phyloP scores from a whole-genome alignment of 2,797 vertebrate species.

The Alcedo atthis region DNA sequence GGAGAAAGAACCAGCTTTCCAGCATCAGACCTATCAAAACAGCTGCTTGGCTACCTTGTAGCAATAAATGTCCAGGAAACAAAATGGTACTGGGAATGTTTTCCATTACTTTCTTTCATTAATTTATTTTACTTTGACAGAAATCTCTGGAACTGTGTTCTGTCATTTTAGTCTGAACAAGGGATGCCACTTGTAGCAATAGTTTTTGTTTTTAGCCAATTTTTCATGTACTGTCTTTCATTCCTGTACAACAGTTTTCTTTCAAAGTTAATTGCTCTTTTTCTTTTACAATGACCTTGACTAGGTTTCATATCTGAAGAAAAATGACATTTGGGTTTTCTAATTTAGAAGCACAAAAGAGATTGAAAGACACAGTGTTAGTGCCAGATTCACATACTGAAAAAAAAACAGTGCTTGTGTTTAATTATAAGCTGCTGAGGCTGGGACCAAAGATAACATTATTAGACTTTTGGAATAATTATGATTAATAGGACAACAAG shows the following conservation, averaged over 20 bases:
- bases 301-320: constrained; percentile 49
- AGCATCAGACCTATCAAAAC: background rate
- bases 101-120: background rate
- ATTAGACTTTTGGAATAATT: constrained; percentile 43
- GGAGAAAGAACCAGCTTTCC: background rate
- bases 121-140: background rate
- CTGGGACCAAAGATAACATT: constrained; percentile 66
- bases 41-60: background rate
- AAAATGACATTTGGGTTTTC: constrained; percentile 69
- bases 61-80: background rate
- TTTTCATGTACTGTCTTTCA: background rate
- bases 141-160: background rate
- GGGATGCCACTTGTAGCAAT: background rate
- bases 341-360: constrained; percentile 75
- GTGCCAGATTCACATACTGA: background rate
- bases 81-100: background rate
- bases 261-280: constrained; percentile 71
- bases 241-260: background rate
- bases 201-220: background rate
- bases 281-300: constrained; percentile 68
- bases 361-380: background rate
- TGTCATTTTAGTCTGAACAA: background rate
- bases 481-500: constrained; percentile 29
- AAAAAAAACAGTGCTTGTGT: background rate
- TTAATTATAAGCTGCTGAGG: constrained; percentile 57